phyloP scores from a whole-genome alignment of 2,888 invertebrate genomes.

The Lepidochitona cinerea region DNA sequence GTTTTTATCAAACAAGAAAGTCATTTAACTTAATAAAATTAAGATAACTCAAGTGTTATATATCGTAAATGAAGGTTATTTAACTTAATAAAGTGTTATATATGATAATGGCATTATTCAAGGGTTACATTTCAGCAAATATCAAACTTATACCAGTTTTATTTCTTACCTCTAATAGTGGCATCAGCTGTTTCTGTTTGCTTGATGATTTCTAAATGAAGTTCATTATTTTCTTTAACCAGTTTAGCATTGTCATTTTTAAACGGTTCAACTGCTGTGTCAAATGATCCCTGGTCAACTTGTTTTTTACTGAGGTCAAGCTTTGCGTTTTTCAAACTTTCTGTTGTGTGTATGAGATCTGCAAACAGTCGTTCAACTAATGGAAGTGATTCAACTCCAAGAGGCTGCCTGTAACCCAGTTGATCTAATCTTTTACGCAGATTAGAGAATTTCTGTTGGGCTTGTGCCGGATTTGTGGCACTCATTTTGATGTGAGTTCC shows the following conservation, averaged over 20 bases:
- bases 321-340: conserved; percentile 88
- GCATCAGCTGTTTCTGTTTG: conserved; percentile 64
- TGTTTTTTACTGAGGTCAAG: conserved; percentile 67
- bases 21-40: too few species aligned
- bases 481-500: conserved; percentile 7
- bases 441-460: conserved; percentile 70
- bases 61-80: too few species aligned
- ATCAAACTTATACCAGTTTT: too few species aligned
- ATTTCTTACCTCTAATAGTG: conserved; percentile 58
- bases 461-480: conserved; percentile 40
- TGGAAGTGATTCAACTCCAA: conserved; percentile 82
- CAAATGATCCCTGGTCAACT: conserved; percentile 36
- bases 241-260: conserved; percentile 70
- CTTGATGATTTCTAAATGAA: conserved; percentile 67
- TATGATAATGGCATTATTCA: too few species aligned
- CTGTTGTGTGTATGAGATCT: conserved; percentile 90
- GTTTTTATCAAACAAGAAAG: too few species aligned
- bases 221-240: conserved; percentile 70
- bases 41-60: too few species aligned
- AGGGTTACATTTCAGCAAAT: too few species aligned
- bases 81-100: too few species aligned
- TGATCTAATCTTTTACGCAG: conserved; percentile 83
- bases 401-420: conserved; percentile 84
- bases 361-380: conserved; percentile 85
- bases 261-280: conserved; percentile 64